Evolutionary conservation across 2,797 vertebrate species (phyloP), one percentile per base, ranked within the genome.

Genomic region (Scarus forsteni): DNA sequence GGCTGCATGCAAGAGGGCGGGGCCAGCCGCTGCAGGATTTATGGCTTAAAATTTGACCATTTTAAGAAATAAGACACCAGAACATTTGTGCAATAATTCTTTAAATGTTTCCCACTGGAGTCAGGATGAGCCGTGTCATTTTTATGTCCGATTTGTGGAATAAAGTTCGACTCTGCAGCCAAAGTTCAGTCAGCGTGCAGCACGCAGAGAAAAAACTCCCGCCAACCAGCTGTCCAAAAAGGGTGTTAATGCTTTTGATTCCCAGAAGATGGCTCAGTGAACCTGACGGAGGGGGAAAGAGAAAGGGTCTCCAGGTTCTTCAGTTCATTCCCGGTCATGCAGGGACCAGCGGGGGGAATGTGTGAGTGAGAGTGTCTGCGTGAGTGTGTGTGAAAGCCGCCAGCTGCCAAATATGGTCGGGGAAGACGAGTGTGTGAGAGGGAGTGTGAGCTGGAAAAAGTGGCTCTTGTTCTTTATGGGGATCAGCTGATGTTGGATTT

Each of bases 341-440:
- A 69, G 42, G 55, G 54, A 73, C 55, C 73, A 59, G 68, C 68
- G 39, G 65, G 63, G 42, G 75, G 65, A 66, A 70, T 80, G 69
- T 77, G 66, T 63, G 69, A 55, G 68, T 75, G 60, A 51, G 69
- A 74, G 77, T 75, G 67, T 64, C 69, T 73, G 73, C 16, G 69
- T 35, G 70, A 43, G 66, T 66, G 71, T 70, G 58, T 45, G 81
- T 64, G 77, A 51, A 67, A 57, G 69, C 19, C 48, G 56, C 44
- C 18, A 50, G 72, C 70, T 77, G 59, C 92, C 91, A 88, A 92
- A 92, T 85, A 93, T 92, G 92, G 92, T 3, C 53, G 84, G 19
- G 18, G 65, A 72, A 81, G 52, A 67, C 18, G 52, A 77, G 73
- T 61, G 51, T 81, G 35, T 14, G 52, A 19, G 36, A 45, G 18